Evolutionary conservation across 1,140 invertebrate species (phyloP).

Genomic region (Lasioglossum baleicum): DNA sequence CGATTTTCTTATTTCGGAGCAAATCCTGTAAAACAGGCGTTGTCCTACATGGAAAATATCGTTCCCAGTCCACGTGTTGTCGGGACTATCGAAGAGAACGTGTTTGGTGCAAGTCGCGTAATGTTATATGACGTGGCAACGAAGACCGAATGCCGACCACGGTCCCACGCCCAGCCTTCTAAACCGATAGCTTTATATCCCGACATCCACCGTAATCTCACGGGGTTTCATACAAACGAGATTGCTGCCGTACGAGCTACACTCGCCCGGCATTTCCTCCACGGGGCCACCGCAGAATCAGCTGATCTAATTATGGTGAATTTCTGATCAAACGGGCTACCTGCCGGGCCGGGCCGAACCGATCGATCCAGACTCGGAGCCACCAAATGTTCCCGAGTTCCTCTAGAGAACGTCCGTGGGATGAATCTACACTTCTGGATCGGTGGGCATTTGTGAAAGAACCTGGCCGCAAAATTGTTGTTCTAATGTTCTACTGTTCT

Average conservation of each 20-base stretch:
- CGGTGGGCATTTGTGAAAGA: no score
- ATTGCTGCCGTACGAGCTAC: background rate
- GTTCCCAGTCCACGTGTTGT: background rate
- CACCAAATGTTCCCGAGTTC: background rate
- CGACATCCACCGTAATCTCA: constrained; percentile 9
- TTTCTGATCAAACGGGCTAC: constrained; percentile 16
- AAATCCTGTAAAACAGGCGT: no score
- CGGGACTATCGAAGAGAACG: background rate
- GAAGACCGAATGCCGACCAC: constrained; percentile 10
- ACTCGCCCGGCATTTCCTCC: constrained; percentile 20
- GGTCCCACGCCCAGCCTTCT: background rate
- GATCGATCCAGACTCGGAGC: background rate
- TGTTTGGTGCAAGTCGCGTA: background rate
- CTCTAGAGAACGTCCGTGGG: no score
- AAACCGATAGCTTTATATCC: constrained; percentile 36
- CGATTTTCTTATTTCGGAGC: no score
- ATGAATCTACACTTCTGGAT: no score
- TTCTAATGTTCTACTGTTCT: no score
- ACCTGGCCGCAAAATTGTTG: no score
- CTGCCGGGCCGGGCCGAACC: background rate
- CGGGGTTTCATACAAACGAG: constrained; percentile 13
- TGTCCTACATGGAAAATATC: background rate
- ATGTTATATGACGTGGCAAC: constrained; percentile 19
- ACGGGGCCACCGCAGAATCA: constrained; percentile 18
- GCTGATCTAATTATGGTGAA: constrained; percentile 39